Conservation (phyloP, 2,888 invertebrate species). For the Cyrtodaria siliqua region DNA sequence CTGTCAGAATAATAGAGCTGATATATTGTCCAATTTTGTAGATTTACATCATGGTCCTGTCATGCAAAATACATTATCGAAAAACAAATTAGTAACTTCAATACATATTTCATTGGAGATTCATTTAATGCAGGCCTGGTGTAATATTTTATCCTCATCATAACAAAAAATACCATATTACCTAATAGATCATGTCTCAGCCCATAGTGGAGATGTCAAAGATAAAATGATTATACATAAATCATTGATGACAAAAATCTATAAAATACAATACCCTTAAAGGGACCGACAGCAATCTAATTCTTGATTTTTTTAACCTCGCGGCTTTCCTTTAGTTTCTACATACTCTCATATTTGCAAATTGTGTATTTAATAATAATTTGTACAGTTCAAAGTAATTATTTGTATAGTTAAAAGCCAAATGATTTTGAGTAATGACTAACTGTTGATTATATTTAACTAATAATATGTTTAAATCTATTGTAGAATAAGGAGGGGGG, state of each 20-base stretch:
- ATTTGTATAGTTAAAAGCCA: too few relatives aligned
- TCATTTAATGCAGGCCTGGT: slow-evolving; percentile 43
- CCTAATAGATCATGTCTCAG: slow-evolving; percentile 27
- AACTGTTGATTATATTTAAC: too few relatives aligned
- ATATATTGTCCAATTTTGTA: slow-evolving; percentile 59
- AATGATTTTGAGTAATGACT: too few relatives aligned
- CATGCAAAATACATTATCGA: slow-evolving; percentile 63
- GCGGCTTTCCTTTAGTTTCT: too few relatives aligned
- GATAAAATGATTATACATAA: slow-evolving; percentile 27
- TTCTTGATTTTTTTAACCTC: too few relatives aligned
- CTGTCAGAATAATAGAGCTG: slow-evolving; percentile 38
- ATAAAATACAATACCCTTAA: slow-evolving; percentile 1
- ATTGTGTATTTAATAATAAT: too few relatives aligned
- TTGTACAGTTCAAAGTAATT: too few relatives aligned
- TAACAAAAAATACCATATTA: slow-evolving; percentile 27
- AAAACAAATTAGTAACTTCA: slow-evolving; percentile 61
- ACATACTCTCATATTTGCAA: too few relatives aligned
- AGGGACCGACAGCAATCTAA: not conserved
- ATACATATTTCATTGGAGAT: slow-evolving; percentile 62
- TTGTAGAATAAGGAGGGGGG: too few relatives aligned
- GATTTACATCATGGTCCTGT: slow-evolving; percentile 41
- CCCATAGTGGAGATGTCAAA: slow-evolving; percentile 30
- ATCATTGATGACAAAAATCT: slow-evolving; percentile 30
- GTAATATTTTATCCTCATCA: slow-evolving; percentile 46
- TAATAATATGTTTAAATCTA: too few relatives aligned